Conservation (phyloP, 2,113 vertebrate species). For the Saccopteryx leptura region DNA sequence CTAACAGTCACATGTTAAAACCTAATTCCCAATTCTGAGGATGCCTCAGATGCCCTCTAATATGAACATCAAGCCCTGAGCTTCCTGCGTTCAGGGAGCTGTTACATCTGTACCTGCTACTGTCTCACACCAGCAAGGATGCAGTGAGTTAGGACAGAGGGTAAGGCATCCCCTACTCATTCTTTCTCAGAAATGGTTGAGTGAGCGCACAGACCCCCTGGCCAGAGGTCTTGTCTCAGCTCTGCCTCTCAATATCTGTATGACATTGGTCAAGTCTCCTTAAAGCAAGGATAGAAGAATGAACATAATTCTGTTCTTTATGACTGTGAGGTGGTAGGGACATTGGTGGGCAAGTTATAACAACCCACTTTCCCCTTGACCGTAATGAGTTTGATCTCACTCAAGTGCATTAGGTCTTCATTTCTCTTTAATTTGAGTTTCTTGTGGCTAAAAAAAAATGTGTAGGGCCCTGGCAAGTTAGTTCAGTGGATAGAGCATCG, state of each 20-base stretch:
- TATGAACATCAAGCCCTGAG: not conserved
- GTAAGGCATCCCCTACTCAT: not conserved
- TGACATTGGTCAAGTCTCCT: not conserved
- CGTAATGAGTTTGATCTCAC: not conserved
- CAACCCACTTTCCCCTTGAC: not conserved
- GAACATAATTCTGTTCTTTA: not conserved
- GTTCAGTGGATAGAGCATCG: no score
- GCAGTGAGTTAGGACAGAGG: not conserved
- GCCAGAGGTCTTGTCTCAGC: not conserved
- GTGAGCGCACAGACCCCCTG: not conserved
- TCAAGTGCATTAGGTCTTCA: not conserved
- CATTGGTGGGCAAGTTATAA: not conserved
- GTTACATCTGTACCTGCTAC: not conserved
- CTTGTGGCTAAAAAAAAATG: not conserved
- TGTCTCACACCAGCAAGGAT: not conserved
- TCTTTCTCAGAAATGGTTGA: slow-evolving; percentile 13
- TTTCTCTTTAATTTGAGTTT: not conserved
- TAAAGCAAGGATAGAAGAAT: not conserved
- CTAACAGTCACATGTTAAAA: not conserved
- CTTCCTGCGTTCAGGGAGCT: not conserved
- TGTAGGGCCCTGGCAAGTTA: not conserved
- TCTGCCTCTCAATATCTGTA: not conserved
- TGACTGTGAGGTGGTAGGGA: not conserved
- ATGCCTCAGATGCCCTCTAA: not conserved
- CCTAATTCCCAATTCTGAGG: not conserved